Evolutionary conservation across 2,888 invertebrate species (phyloP).

Genomic region (Shargacucullia verbasci): DNA sequence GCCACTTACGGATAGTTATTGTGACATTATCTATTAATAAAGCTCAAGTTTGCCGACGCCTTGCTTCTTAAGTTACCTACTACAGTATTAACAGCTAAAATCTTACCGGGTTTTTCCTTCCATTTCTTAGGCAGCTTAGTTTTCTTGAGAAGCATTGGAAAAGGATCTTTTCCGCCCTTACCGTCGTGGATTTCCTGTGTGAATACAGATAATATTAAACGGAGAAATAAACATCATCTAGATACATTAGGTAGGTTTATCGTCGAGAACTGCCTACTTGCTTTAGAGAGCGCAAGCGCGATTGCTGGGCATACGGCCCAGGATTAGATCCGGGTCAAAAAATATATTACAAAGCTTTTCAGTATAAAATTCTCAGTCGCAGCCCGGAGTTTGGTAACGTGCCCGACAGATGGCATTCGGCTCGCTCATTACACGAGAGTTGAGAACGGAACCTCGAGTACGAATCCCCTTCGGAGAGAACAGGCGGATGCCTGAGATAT

Average conservation of each 20-base stretch:
- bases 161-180: conserved; percentile 94
- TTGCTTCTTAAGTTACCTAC: conserved; percentile 7
- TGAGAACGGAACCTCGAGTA: too few species aligned
- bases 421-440: too few species aligned
- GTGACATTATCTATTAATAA: conserved; percentile 31
- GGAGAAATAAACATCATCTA: not conserved
- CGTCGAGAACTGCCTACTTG: too few species aligned
- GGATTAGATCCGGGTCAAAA: too few species aligned
- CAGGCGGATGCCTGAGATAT: too few species aligned
- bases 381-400: too few species aligned
- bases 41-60: conserved; percentile 19
- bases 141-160: conserved; percentile 92
- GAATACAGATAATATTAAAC: conserved; percentile 34
- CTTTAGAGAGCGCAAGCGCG: too few species aligned
- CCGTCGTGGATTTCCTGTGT: conserved; percentile 90
- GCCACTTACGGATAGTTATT: conserved; percentile 34
- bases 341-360: too few species aligned
- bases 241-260: not conserved
- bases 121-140: conserved; percentile 93
- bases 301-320: too few species aligned
- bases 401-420: too few species aligned
- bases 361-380: too few species aligned
- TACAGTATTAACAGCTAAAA: conserved; percentile 16
- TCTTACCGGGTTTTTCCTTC: conserved; percentile 89
- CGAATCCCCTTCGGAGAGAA: too few species aligned